Evolutionary conservation across 2,888 invertebrate species (phyloP).

Genomic region (Baronia brevicornis): DNA sequence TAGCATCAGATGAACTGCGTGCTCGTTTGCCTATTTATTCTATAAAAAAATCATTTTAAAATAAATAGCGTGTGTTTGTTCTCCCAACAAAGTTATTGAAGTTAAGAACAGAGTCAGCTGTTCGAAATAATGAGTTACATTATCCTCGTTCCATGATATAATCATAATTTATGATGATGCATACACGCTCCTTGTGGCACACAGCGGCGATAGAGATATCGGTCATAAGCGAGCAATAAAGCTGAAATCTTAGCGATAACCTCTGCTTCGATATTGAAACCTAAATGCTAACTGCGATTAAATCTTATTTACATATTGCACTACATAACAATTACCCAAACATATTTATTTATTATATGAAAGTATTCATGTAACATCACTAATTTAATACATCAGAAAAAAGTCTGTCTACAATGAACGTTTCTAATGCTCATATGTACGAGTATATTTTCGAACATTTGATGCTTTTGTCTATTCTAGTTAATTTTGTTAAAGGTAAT

Average conservation of each 20-base stretch:
- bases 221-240: slow-evolving; percentile 25
- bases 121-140: slow-evolving; percentile 17
- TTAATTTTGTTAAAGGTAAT: no score
- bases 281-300: slow-evolving; percentile 33
- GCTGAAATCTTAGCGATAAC: slow-evolving; percentile 41
- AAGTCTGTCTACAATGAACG: no score
- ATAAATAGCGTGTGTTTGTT: no score
- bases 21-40: no score
- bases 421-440: no score
- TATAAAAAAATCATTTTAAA: no score
- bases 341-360: no score
- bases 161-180: slow-evolving; percentile 11
- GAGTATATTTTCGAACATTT: no score
- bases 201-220: slow-evolving; percentile 3
- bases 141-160: slow-evolving; percentile 16
- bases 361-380: slow-evolving; percentile 8
- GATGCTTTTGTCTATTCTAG: no score
- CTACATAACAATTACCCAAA: slow-evolving; percentile 21
- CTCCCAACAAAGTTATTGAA: no score
- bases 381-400: no score
- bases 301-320: slow-evolving; percentile 23
- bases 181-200: slow-evolving; percentile 6
- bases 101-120: slow-evolving; percentile 12
- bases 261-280: slow-evolving; percentile 35
- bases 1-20: no score